Evolutionary conservation across 2,797 vertebrate species (phyloP), one percentile per base, ranked within the genome.

Genomic region (Catharus ustulatus): DNA sequence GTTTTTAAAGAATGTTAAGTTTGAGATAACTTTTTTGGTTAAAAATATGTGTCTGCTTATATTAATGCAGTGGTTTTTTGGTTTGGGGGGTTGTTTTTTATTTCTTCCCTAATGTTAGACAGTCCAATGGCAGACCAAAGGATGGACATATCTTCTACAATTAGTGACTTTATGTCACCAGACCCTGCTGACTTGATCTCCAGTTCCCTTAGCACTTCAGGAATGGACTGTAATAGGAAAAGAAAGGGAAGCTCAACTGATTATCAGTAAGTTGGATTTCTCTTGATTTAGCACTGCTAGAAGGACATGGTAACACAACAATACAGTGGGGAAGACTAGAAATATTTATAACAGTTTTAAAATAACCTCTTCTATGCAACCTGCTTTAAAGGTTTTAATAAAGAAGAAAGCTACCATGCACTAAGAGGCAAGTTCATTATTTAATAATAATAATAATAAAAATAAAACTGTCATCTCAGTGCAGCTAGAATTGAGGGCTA

Each of bases 121-220:
- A 98, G 98, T 98, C 98, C 99, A 98, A 99, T 99, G 99, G 99
- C 99, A 97, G 99, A 99, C 99, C 99, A 99, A 98, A 99, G 99
- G 98, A 99, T 99, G 99, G 99, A 99, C 98, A 99, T 99, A 97
- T 99, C 99, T 96, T 99, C 99, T 96, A 99, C 99, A 23, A 99
- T 99, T 98, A 99, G 98, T 94, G 99, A 99, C 97, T 99, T 99
- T 96, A 99, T 99, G 98, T 99, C 99, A 89, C 98, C 99, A 10
- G 98, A 99, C 87, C 98, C 99, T 94, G 98, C 98, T 32, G 99
- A 99, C 97, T 98, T 99, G 97, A 99, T 99, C 96, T 99, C 99
- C 96, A 98, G 98, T 97, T 99, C 99, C 91, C 98, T 99, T 93
- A 98, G 98, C 97, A 98, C 98, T 40, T 97, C 98, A 27, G 97